Evolutionary conservation across 2,888 invertebrate species (phyloP).

Genomic region (Chrysomela aeneicollis): DNA sequence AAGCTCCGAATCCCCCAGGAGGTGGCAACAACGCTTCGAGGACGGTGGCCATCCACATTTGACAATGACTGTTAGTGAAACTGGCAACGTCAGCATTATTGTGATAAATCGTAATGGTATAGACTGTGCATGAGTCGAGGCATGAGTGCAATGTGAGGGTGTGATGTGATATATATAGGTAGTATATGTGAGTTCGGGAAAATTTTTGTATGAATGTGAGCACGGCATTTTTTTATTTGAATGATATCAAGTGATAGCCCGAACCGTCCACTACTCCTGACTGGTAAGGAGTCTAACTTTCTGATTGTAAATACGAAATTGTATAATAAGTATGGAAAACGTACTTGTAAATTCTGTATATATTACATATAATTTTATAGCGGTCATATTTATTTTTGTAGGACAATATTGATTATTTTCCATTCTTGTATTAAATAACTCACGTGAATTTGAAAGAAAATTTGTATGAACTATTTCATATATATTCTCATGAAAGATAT

Average conservation of each 20-base stretch:
- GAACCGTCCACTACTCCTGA: constrained; percentile 46
- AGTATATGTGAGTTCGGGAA: constrained; percentile 40
- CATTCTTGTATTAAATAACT: constrained; percentile 38
- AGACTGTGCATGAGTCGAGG: constrained; percentile 54
- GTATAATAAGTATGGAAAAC: constrained; percentile 55
- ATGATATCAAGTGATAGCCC: constrained; percentile 30
- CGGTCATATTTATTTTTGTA: constrained; percentile 54
- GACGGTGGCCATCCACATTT: constrained; percentile 83
- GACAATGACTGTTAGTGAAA: constrained; percentile 51
- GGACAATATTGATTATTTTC: constrained; percentile 32
- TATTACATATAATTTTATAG: constrained; percentile 52
- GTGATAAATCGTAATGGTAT: constrained; percentile 57
- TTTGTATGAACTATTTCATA: background rate
- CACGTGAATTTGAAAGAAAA: constrained; percentile 12
- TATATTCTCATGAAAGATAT: background rate
- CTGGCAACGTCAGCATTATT: constrained; percentile 52
- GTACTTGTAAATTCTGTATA: constrained; percentile 53
- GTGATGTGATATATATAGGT: constrained; percentile 54
- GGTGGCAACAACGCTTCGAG: constrained; percentile 66
- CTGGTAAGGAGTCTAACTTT: constrained; percentile 52
- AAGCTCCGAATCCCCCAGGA: constrained; percentile 65
- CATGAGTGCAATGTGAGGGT: constrained; percentile 54
- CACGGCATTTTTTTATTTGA: background rate
- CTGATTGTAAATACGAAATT: constrained; percentile 55
- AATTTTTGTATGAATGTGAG: constrained; percentile 37